These are phyloP conservation scores for Lobophora halterata DNA, from an alignment of 2,888 invertebrate genomes.

Conservation along the genomic window DNA sequence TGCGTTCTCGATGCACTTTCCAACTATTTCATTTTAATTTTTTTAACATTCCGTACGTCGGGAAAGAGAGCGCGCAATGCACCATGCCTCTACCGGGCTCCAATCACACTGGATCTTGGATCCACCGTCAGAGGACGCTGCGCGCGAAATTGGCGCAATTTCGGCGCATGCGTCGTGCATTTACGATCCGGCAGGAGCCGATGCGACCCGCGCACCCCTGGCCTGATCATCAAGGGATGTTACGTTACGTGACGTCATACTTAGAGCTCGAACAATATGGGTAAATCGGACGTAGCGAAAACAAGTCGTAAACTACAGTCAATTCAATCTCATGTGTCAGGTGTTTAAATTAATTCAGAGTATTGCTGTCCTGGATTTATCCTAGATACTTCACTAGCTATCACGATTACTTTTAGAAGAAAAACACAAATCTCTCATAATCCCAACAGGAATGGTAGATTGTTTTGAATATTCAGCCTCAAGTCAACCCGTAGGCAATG, in stretches of 20 bases:
- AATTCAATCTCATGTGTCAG: slow-evolving; percentile 24
- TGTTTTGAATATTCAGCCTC: slow-evolving; percentile 57
- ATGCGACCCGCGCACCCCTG: slow-evolving; percentile 70
- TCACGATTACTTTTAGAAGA: slow-evolving; percentile 48
- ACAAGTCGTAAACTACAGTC: slow-evolving; percentile 49
- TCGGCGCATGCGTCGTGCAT: slow-evolving; percentile 69
- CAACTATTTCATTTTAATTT: slow-evolving; percentile 68
- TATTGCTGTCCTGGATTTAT: too few relatives aligned
- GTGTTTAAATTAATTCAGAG: slow-evolving; percentile 2
- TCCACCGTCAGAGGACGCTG: slow-evolving; percentile 73
- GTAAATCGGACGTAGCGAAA: slow-evolving; percentile 72
- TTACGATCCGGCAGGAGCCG: slow-evolving; percentile 67
- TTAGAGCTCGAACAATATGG: slow-evolving; percentile 65
- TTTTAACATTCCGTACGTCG: slow-evolving; percentile 61
- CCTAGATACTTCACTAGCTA: slow-evolving; percentile 17
- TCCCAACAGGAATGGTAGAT: slow-evolving; percentile 42
- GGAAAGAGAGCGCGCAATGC: slow-evolving; percentile 57
- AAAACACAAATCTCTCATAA: slow-evolving; percentile 54
- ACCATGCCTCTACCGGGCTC: slow-evolving; percentile 63
- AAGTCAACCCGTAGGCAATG: slow-evolving; percentile 34
- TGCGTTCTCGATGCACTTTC: slow-evolving; percentile 50
- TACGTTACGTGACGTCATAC: slow-evolving; percentile 79
- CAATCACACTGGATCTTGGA: slow-evolving; percentile 66
- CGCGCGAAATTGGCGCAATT: slow-evolving; percentile 77
- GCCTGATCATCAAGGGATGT: slow-evolving; percentile 76